phyloP scores from a whole-genome alignment of 2,888 invertebrate genomes.

The Leptinotarsa juncta region DNA sequence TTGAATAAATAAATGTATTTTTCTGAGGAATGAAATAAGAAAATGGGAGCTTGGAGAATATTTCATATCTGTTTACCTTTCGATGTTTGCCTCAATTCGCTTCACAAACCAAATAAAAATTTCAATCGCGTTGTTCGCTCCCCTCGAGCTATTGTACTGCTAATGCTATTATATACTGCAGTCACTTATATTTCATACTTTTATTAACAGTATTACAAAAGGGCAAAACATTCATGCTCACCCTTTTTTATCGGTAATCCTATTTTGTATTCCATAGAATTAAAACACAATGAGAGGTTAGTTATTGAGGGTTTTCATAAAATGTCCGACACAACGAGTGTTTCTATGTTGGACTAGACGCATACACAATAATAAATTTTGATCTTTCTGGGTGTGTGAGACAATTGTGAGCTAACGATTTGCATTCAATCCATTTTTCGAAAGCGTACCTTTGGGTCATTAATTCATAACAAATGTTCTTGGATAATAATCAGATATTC shows the following conservation, averaged over 20 bases:
- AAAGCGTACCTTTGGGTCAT: no score
- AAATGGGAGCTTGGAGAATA: no score
- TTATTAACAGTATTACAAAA: slow-evolving; percentile 12
- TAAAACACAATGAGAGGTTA: slow-evolving; percentile 7
- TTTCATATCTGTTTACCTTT: neutral
- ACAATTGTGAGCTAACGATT: no score
- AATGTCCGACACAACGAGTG: neutral
- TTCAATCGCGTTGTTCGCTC: neutral
- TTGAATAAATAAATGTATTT: no score
- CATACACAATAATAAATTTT: no score
- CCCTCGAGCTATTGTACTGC: neutral
- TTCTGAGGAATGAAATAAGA: no score
- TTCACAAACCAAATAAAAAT: neutral
- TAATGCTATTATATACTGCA: slow-evolving; percentile 13
- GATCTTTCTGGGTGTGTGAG: no score
- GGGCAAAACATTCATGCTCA: slow-evolving; percentile 2
- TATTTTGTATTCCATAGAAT: slow-evolving; percentile 3
- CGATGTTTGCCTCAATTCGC: neutral
- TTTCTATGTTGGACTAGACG: no score
- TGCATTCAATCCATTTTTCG: no score
- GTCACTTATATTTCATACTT: slow-evolving; percentile 12
- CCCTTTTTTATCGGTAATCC: slow-evolving; percentile 8
- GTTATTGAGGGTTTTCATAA: neutral
- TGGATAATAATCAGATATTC: no score
- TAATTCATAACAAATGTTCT: no score